Percentiles rank a stretch among this genome's conserved stretches.
phyloP scores from a whole-genome alignment of 2,888 invertebrate species.

The Sinodicranocentrus sp. region DNA sequence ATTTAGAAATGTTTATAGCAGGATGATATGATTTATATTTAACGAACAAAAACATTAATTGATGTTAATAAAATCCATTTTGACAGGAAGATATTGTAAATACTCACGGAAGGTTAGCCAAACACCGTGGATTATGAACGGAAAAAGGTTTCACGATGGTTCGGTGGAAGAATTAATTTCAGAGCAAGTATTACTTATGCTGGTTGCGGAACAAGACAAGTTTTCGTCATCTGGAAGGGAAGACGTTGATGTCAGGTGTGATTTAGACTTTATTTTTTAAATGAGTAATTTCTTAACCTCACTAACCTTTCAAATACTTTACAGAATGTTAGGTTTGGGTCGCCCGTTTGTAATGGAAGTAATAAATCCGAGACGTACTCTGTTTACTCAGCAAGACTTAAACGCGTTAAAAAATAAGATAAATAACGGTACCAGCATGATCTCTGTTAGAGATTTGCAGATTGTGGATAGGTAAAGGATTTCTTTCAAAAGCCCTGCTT shows the following conservation, averaged over 20 bases:
- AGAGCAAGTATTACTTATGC: slow-evolving; percentile 82
- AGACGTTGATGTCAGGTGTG: slow-evolving; percentile 92
- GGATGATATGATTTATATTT: too few relatives aligned
- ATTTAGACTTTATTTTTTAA: slow-evolving; percentile 26
- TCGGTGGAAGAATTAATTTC: slow-evolving; percentile 95
- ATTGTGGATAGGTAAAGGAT: too few relatives aligned
- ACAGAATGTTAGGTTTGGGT: slow-evolving; percentile 84
- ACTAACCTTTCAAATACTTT: background rate
- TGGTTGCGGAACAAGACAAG: slow-evolving; percentile 83
- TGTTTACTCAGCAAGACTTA: too few relatives aligned
- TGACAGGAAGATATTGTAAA: slow-evolving; percentile 89
- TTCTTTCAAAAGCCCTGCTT: too few relatives aligned
- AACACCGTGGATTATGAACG: slow-evolving; percentile 95
- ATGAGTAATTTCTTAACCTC: background rate
- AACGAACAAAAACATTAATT: too few relatives aligned
- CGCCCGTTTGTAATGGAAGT: too few relatives aligned
- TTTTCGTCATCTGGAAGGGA: slow-evolving; percentile 96
- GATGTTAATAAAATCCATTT: too few relatives aligned
- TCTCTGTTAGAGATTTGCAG: too few relatives aligned
- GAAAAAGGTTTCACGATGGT: slow-evolving; percentile 85
- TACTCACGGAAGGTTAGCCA: slow-evolving; percentile 91
- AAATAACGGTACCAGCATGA: too few relatives aligned
- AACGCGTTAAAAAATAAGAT: too few relatives aligned
- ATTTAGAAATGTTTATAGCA: too few relatives aligned
- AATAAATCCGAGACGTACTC: too few relatives aligned